Percentiles rank a stretch among this genome's conserved stretches.
These are phyloP conservation scores for Halocynthia aurantium DNA, from an alignment of 23 tunicate species.

Conservation along the genomic window DNA sequence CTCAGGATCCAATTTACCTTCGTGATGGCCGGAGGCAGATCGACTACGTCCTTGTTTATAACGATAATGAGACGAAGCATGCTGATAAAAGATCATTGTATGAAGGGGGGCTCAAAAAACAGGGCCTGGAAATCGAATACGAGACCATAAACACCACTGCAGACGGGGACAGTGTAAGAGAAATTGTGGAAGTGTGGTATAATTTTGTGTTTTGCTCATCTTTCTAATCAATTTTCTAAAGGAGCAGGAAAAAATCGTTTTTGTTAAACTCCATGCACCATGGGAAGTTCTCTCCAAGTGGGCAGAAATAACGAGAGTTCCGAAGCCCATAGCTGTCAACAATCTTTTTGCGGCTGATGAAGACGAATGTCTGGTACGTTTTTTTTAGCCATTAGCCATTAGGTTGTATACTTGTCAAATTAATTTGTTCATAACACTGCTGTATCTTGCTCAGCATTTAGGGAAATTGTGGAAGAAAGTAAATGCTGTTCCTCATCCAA, in stretches of 20 bases:
- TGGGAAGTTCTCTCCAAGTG: slow-evolving; percentile 42
- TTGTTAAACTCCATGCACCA: slow-evolving; percentile 44
- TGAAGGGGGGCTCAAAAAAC: not conserved
- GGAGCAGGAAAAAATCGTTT: slow-evolving; percentile 3
- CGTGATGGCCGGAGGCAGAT: slow-evolving; percentile 14
- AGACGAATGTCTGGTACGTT: not conserved
- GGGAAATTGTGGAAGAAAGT: slow-evolving; percentile 5
- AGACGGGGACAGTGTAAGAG: not conserved
- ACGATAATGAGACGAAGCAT: not conserved
- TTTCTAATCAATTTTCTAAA: not conserved
- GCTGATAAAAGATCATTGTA: not conserved
- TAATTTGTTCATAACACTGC: not conserved
- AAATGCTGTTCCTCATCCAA: slow-evolving; percentile 4
- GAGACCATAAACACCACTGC: not conserved
- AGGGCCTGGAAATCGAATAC: slow-evolving; percentile 18
- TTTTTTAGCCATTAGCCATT: not conserved
- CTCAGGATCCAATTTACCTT: slow-evolving; percentile 14
- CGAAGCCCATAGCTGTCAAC: slow-evolving; percentile 40
- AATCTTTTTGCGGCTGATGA: slow-evolving; percentile 3
- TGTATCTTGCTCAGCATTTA: not conserved
- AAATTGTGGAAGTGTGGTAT: not conserved
- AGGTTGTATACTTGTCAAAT: not conserved
- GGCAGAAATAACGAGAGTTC: slow-evolving; percentile 46
- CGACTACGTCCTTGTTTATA: slow-evolving; percentile 15
- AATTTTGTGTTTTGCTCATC: not conserved